phyloP scores from a whole-genome alignment of 2,888 invertebrate genomes.

The Agrochola macilenta region DNA sequence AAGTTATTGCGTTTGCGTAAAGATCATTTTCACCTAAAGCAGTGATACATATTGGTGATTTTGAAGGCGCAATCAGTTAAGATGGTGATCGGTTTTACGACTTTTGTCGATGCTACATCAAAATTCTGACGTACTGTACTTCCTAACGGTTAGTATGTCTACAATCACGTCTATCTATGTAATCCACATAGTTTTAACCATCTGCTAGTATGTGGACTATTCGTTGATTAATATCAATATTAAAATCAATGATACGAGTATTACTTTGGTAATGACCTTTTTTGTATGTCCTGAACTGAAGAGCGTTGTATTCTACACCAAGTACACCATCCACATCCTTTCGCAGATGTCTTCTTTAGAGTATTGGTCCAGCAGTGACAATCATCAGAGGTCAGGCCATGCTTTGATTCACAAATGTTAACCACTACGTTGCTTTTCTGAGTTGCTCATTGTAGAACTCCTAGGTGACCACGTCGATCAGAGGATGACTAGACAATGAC shows the following conservation, averaged over 20 bases:
- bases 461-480: not conserved
- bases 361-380: not conserved
- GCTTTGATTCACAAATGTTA: not conserved
- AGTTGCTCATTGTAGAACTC: not conserved
- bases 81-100: no score
- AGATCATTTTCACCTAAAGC: no score
- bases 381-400: not conserved
- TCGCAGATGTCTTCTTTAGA: not conserved
- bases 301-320: not conserved
- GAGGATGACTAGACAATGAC: not conserved
- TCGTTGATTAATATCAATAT: not conserved
- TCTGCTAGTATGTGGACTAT: not conserved
- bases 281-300: not conserved
- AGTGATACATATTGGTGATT: no score
- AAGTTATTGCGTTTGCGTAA: no score
- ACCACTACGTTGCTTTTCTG: not conserved
- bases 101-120: no score
- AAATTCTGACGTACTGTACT: no score
- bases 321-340: not conserved
- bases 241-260: not conserved
- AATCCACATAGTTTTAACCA: not conserved
- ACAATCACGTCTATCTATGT: not conserved
- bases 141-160: not conserved
- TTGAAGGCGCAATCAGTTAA: no score
- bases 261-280: not conserved